These are phyloP conservation scores for Sphyrna mokarran DNA, from an alignment of 2,113 vertebrate species.

Conservation along the genomic window DNA sequence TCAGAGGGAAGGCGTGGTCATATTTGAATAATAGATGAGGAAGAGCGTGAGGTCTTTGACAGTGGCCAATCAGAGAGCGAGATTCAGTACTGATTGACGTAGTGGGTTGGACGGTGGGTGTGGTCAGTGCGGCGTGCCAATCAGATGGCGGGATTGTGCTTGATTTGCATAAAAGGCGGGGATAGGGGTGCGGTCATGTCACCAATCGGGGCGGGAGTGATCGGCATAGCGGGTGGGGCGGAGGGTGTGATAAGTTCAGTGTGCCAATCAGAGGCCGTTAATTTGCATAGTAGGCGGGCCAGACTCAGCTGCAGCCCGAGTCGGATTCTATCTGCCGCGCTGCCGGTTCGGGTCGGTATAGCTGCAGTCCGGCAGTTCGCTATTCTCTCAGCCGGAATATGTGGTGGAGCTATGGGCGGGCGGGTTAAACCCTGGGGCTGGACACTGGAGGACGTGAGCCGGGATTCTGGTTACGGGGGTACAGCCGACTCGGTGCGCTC, in stretches of 20 bases:
- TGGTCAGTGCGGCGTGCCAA: not conserved
- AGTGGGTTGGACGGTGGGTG: too few relatives aligned
- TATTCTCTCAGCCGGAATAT: slow-evolving; percentile 62
- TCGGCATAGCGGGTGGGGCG: not conserved
- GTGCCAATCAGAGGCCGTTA: not conserved
- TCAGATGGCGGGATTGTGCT: not conserved
- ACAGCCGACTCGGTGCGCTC: slow-evolving; percentile 93
- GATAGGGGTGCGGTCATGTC: too few relatives aligned
- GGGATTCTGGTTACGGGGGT: slow-evolving; percentile 98
- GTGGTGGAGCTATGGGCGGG: slow-evolving; percentile 88
- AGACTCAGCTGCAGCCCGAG: too few relatives aligned
- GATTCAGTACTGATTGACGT: too few relatives aligned
- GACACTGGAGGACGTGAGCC: slow-evolving; percentile 96
- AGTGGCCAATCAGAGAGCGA: too few relatives aligned
- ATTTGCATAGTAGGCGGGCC: not conserved
- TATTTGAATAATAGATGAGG: too few relatives aligned
- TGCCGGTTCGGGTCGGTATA: not conserved
- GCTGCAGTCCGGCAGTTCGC: not conserved
- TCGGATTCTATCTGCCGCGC: too few relatives aligned
- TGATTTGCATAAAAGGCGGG: too few relatives aligned
- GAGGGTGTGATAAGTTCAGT: too few relatives aligned
- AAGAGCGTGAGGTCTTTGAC: too few relatives aligned
- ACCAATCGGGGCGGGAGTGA: not conserved
- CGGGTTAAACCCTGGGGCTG: slow-evolving; percentile 84
- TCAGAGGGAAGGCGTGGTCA: too few relatives aligned